A percentile compares a stretch with the other conserved stretches of the same genome.
Evolutionary conservation across 2,797 vertebrate species (phyloP).

Genomic region (Valencia hispanica): DNA sequence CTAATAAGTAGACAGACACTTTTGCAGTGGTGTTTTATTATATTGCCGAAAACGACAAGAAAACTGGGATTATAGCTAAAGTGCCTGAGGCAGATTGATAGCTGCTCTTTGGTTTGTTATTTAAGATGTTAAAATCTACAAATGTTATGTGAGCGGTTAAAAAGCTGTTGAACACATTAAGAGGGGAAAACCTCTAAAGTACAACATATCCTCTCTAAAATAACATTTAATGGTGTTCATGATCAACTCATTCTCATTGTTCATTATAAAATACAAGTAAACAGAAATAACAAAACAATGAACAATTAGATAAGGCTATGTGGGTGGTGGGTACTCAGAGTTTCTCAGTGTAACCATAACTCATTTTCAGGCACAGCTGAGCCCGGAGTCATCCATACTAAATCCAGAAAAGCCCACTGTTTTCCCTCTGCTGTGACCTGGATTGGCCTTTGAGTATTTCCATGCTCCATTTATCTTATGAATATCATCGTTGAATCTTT

Average conservation of each 20-base stretch:
- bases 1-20: not conserved
- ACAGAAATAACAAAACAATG: slow-evolving; percentile 10
- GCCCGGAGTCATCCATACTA: slow-evolving; percentile 66
- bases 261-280: slow-evolving; percentile 7
- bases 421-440: slow-evolving; percentile 51
- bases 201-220: no score
- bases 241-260: not conserved
- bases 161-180: not conserved
- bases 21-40: slow-evolving; percentile 1
- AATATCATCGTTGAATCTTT: slow-evolving; percentile 33
- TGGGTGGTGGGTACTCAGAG: slow-evolving; percentile 55
- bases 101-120: not conserved
- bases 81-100: not conserved
- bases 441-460: slow-evolving; percentile 61
- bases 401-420: slow-evolving; percentile 64
- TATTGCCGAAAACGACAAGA: not conserved
- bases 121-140: not conserved
- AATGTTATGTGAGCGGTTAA: no score
- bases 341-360: slow-evolving; percentile 62
- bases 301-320: slow-evolving; percentile 27
- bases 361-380: slow-evolving; percentile 74
- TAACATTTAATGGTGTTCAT: not conserved
- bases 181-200: not conserved
- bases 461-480: slow-evolving; percentile 38
- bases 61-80: not conserved